Conservation (phyloP, 1,140 invertebrate species). For the Dendroctonus valens region DNA sequence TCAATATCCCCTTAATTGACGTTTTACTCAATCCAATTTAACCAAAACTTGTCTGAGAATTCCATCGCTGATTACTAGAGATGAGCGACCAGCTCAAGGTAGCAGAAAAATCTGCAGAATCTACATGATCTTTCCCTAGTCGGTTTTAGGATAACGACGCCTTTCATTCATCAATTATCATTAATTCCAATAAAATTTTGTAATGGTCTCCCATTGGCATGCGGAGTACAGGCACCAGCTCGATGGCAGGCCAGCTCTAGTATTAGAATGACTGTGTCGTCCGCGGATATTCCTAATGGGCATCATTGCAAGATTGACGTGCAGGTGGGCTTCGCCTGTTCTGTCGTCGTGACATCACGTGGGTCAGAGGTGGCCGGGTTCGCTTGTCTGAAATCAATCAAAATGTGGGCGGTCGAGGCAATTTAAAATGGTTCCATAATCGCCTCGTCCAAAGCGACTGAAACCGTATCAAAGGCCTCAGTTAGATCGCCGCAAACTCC, state of each 20-base stretch:
- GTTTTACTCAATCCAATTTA: constrained; percentile 23
- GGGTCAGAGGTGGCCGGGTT: constrained; percentile 20
- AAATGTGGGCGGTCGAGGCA: constrained; percentile 2
- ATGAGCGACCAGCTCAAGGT: neutral
- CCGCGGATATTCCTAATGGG: constrained; percentile 15
- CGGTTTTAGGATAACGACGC: neutral
- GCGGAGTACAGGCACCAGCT: neutral
- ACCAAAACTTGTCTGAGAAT: constrained; percentile 15
- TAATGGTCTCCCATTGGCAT: neutral
- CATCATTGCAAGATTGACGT: constrained; percentile 26
- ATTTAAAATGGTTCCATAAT: too few relatives aligned
- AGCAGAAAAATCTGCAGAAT: neutral
- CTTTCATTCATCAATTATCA: neutral
- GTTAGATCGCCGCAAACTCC: too few relatives aligned
- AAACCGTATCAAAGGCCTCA: too few relatives aligned
- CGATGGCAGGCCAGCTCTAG: constrained; percentile 8
- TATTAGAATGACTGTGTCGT: constrained; percentile 14
- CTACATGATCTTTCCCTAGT: neutral
- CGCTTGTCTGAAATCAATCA: constrained; percentile 26
- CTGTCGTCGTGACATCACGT: constrained; percentile 21
- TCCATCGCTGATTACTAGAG: neutral
- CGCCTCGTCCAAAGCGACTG: too few relatives aligned
- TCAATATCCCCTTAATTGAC: constrained; percentile 21
- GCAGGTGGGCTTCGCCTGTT: constrained; percentile 19
- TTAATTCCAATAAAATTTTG: neutral